phyloP scores from a whole-genome alignment of 2,888 invertebrate genomes.

The Venusia cambrica region DNA sequence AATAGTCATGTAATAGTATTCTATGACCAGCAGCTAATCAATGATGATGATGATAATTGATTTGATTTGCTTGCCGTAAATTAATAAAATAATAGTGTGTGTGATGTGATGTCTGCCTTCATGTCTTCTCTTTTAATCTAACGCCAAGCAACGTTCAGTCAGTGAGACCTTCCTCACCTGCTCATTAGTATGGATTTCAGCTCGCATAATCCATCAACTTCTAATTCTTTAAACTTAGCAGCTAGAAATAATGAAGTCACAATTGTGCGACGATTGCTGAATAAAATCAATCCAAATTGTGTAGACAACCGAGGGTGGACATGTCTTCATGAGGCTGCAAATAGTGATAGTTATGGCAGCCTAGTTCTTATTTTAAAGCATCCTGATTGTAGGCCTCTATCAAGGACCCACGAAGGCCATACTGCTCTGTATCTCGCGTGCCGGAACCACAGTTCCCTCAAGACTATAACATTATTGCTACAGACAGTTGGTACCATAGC shows the following conservation, averaged over 20 bases:
- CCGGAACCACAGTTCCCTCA: slow-evolving; percentile 51
- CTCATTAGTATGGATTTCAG: slow-evolving; percentile 82
- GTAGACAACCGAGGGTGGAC: slow-evolving; percentile 79
- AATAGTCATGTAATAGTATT: too few relatives aligned
- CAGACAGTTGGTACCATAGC: slow-evolving; percentile 59
- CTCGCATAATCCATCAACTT: slow-evolving; percentile 69
- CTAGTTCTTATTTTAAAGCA: slow-evolving; percentile 57
- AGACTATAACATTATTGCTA: slow-evolving; percentile 56
- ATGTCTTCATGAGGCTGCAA: slow-evolving; percentile 75
- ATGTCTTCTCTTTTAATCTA: too few relatives aligned
- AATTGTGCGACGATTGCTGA: slow-evolving; percentile 54
- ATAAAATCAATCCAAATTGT: slow-evolving; percentile 68
- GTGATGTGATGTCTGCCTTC: too few relatives aligned
- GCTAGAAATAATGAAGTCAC: slow-evolving; percentile 62
- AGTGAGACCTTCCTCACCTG: too few relatives aligned
- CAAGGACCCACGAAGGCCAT: slow-evolving; percentile 73
- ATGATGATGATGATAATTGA: too few relatives aligned
- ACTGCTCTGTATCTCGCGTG: slow-evolving; percentile 72
- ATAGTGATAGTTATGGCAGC: slow-evolving; percentile 60
- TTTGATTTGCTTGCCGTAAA: too few relatives aligned
- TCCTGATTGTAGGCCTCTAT: slow-evolving; percentile 50
- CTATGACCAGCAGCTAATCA: too few relatives aligned
- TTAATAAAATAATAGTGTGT: too few relatives aligned
- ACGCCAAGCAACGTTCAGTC: too few relatives aligned
- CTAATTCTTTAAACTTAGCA: slow-evolving; percentile 69